These are phyloP conservation scores for Triplophysa bombifrons DNA, from an alignment of 2,797 vertebrate genomes.

Conservation along the genomic window DNA sequence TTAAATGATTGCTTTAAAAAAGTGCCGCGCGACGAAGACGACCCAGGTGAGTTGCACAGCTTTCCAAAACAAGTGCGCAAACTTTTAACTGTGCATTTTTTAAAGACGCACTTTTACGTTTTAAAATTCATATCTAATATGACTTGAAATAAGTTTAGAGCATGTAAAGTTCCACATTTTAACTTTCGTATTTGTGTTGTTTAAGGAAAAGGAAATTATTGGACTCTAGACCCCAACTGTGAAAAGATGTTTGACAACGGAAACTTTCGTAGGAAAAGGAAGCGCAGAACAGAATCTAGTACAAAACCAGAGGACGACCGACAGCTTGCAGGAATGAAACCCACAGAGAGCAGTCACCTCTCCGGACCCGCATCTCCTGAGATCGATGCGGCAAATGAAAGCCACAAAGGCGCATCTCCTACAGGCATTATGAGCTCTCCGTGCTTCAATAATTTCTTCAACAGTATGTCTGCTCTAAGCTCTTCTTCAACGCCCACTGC, in stretches of 20 bases:
- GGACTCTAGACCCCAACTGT: conserved; percentile 98
- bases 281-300: conserved; percentile 87
- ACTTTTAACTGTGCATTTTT: not conserved
- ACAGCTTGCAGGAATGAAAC: conserved; percentile 64
- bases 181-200: not conserved
- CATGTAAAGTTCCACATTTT: not conserved
- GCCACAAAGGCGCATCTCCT: conserved; percentile 78
- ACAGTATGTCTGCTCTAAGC: conserved; percentile 83
- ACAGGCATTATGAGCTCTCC: conserved; percentile 75
- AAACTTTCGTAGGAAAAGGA: conserved; percentile 95
- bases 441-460: conserved; percentile 93
- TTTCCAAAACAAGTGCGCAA: not conserved
- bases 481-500: conserved; percentile 65
- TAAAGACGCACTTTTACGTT: not conserved
- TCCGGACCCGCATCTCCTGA: conserved; percentile 80
- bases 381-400: conserved; percentile 80
- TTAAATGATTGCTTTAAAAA: conserved; percentile 97
- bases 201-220: conserved; percentile 97
- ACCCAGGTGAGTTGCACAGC: conserved; percentile 83
- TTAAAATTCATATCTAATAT: not conserved
- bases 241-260: conserved; percentile 99
- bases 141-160: not conserved
- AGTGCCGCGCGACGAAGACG: conserved; percentile 94
- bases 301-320: conserved; percentile 83
- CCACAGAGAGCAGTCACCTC: conserved; percentile 74